Conservation (phyloP, 2,113 vertebrate genomes). For the Peucedramus taeniatus region DNA sequence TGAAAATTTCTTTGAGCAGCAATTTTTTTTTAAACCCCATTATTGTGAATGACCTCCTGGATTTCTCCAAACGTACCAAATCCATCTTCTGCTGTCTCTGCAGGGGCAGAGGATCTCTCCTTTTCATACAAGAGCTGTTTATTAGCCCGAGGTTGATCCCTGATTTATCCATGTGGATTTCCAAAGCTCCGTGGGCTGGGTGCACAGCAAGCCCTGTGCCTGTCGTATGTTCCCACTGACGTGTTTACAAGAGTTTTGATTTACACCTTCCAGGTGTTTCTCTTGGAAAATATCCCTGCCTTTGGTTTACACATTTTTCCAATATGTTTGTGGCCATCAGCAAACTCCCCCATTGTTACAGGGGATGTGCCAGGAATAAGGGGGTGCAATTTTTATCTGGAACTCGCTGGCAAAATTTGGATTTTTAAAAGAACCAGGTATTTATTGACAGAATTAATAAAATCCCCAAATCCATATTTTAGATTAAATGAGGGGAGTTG, state of each 20-base stretch:
- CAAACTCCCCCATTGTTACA: conserved; percentile 72
- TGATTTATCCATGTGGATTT: conserved; percentile 63
- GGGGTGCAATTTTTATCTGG: neutral
- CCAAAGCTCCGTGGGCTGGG: neutral
- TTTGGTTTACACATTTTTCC: conserved; percentile 73
- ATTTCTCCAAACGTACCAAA: neutral
- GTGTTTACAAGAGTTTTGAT: conserved; percentile 90
- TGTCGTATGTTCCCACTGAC: conserved; percentile 75
- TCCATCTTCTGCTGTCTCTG: neutral
- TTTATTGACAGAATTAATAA: neutral
- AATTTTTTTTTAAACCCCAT: neutral
- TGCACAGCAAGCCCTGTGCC: conserved; percentile 35
- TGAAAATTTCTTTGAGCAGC: neutral
- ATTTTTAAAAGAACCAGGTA: neutral
- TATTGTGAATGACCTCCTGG: neutral
- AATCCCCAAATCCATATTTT: neutral
- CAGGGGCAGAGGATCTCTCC: neutral
- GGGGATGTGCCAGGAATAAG: conserved; percentile 50
- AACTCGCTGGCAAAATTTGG: neutral
- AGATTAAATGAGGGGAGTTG: neutral
- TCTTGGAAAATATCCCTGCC: conserved; percentile 74
- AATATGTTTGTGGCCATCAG: conserved; percentile 71
- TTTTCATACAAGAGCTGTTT: conserved; percentile 4
- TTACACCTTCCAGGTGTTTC: conserved; percentile 93
- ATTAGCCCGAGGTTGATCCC: conserved; percentile 35